phyloP scores from a whole-genome alignment of 2,888 invertebrate genomes.

The Macrosoma leucophasiata region DNA sequence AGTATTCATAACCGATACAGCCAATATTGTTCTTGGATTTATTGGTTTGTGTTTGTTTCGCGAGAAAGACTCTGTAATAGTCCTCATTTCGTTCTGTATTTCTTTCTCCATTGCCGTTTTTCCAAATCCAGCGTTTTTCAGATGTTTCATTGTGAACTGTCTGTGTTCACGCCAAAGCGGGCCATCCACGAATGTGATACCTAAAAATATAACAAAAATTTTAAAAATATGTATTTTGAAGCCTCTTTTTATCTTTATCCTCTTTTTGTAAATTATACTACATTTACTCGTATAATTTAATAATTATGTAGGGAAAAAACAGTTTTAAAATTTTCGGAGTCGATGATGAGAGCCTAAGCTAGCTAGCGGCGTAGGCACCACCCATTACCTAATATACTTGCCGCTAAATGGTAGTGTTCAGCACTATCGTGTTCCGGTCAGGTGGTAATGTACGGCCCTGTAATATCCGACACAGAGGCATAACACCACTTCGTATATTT shows the following conservation, averaged over 20 bases:
- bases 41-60: constrained; percentile 48
- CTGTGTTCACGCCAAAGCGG: constrained; percentile 79
- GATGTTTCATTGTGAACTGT: constrained; percentile 78
- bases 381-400: no score
- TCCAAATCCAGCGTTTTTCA: constrained; percentile 79
- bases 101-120: constrained; percentile 76
- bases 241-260: no score
- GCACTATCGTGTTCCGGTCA: no score
- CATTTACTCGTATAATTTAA: neutral
- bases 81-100: constrained; percentile 73
- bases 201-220: constrained; percentile 50
- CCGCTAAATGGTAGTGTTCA: no score
- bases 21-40: constrained; percentile 69
- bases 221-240: no score
- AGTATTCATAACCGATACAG: constrained; percentile 79
- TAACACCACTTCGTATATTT: no score
- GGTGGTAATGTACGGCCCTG: no score
- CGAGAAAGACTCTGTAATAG: constrained; percentile 63
- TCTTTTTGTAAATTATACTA: no score
- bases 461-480: no score
- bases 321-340: neutral
- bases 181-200: constrained; percentile 82
- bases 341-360: no score
- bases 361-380: no score
- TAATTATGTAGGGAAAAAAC: neutral